These are phyloP conservation scores for Australoheros facetus DNA, from an alignment of 2,797 vertebrate species.

Conservation along the genomic window DNA sequence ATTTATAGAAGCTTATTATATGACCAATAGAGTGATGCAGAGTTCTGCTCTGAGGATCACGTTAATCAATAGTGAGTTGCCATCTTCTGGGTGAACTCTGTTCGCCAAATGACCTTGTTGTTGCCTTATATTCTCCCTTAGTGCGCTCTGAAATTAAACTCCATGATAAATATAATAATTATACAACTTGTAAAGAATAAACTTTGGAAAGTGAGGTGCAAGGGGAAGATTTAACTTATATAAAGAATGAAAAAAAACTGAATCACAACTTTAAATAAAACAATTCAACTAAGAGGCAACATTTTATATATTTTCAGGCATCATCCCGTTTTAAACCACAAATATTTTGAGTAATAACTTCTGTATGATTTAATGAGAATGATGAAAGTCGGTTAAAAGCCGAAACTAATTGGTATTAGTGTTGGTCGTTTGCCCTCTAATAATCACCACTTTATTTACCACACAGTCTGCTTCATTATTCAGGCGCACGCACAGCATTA, in stretches of 20 bases:
- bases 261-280: background rate
- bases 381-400: background rate
- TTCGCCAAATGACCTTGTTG: slow-evolving; percentile 61
- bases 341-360: background rate
- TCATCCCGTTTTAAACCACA: background rate
- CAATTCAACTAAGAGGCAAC: background rate
- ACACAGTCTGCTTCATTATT: slow-evolving; percentile 17
- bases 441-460: slow-evolving; percentile 17
- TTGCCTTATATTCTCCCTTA: slow-evolving; percentile 23
- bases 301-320: background rate
- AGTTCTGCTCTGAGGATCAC: slow-evolving; percentile 25
- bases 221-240: background rate
- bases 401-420: background rate
- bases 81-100: slow-evolving; percentile 45
- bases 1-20: background rate
- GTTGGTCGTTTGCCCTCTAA: slow-evolving; percentile 3
- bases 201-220: background rate
- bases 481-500: slow-evolving; percentile 7
- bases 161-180: background rate
- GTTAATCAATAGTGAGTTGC: slow-evolving; percentile 46
- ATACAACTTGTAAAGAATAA: background rate
- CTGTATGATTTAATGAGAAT: background rate
- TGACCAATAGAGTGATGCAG: slow-evolving; percentile 1
- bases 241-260: background rate
- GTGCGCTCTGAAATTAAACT: background rate